These are phyloP conservation scores for Ailuropoda melanoleuca DNA, from an alignment of 2,113 vertebrate species.

Conservation along the genomic window DNA sequence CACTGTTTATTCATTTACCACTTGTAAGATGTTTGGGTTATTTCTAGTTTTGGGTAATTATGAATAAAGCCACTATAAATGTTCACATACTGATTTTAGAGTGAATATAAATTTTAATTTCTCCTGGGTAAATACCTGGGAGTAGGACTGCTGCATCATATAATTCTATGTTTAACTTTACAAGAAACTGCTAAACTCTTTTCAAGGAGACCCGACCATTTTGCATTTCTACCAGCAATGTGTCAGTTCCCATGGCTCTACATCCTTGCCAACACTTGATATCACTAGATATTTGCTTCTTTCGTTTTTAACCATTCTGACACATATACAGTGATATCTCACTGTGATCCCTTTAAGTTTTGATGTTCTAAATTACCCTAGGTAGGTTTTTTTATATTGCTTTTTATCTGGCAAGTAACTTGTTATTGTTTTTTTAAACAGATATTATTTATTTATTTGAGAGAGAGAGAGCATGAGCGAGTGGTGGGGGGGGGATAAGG, in stretches of 20 bases:
- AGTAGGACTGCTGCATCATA: neutral
- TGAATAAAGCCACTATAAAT: neutral
- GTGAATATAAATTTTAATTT: neutral
- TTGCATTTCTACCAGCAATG: neutral
- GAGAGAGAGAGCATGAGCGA: neutral
- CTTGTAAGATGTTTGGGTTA: neutral
- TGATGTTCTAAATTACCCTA: slow-evolving; percentile 21
- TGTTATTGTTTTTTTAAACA: neutral
- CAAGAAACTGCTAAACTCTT: slow-evolving; percentile 14
- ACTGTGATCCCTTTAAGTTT: neutral
- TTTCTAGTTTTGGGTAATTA: neutral
- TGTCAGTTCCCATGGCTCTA: neutral
- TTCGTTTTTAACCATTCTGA: neutral
- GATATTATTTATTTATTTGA: neutral
- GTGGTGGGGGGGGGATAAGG: neutral
- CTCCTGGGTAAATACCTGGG: neutral
- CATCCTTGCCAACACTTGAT: neutral
- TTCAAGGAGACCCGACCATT: neutral
- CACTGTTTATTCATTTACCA: neutral
- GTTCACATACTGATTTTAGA: slow-evolving; percentile 7
- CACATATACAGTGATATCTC: neutral
- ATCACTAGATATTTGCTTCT: neutral
- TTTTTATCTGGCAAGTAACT: neutral
- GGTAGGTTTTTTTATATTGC: neutral
- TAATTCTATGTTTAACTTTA: slow-evolving; percentile 9